Evolutionary conservation across 2,888 invertebrate species (phyloP).

Genomic region (Hermaeophaga mercurialis): DNA sequence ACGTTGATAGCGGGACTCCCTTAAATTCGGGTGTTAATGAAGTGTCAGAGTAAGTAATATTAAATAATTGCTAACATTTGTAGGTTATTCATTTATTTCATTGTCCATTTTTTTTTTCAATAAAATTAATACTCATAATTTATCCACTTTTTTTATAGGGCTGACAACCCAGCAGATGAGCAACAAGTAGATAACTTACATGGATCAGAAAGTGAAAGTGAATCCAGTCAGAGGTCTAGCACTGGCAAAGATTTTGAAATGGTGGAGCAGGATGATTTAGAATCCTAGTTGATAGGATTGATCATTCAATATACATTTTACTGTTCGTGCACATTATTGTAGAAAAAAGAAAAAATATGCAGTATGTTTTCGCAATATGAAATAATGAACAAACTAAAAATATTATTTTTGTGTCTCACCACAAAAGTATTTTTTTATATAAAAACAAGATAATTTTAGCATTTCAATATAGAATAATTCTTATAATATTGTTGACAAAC

Average conservation of each 20-base stretch:
- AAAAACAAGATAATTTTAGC: no score
- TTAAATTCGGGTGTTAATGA: conserved; percentile 24
- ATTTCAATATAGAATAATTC: no score
- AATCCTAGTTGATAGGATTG: conserved; percentile 28
- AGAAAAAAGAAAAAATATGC: neutral
- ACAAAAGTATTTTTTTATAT: no score
- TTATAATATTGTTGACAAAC: no score
- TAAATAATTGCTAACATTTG: no score
- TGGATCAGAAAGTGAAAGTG: conserved; percentile 80
- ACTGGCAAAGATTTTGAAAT: conserved; percentile 89
- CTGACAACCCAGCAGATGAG: conserved; percentile 21
- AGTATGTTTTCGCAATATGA: conserved; percentile 8
- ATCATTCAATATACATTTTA: conserved; percentile 25
- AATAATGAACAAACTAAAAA: neutral
- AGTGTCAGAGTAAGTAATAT: conserved; percentile 29
- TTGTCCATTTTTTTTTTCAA: no score
- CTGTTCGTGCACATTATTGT: conserved; percentile 24
- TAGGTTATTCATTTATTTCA: no score
- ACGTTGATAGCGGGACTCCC: conserved; percentile 11
- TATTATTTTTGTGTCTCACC: no score
- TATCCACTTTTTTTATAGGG: no score
- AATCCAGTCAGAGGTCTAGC: conserved; percentile 78
- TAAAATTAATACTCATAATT: no score
- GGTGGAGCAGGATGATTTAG: conserved; percentile 70
- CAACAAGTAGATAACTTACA: conserved; percentile 31